Conservation (phyloP, 2,888 invertebrate genomes). For the Alentia gelatinosa region DNA sequence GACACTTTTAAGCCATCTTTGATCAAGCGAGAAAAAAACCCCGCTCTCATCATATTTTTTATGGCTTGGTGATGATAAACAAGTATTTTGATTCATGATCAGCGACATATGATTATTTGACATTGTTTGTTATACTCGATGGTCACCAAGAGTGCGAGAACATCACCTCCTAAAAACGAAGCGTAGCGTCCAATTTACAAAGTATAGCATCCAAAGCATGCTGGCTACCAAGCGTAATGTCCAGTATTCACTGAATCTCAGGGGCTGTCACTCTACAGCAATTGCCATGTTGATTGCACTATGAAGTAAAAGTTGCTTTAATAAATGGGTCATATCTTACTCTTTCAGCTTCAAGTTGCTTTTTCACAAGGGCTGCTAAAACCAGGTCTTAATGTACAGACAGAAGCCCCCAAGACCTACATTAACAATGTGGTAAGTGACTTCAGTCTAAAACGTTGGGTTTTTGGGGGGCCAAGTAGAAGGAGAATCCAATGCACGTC, state of each 20-base stretch:
- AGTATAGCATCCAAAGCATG: not conserved
- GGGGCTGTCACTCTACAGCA: not conserved
- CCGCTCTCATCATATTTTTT: too few species aligned
- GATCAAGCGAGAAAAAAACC: too few species aligned
- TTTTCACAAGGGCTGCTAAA: slow-evolving; percentile 92
- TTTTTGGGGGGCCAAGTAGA: not conserved
- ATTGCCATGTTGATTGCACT: not conserved
- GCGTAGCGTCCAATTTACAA: not conserved
- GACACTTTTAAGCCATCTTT: too few species aligned
- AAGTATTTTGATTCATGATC: too few species aligned
- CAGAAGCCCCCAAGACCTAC: slow-evolving; percentile 83
- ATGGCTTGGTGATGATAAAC: too few species aligned
- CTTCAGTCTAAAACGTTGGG: not conserved
- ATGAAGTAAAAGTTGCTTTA: too few species aligned
- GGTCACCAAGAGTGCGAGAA: too few species aligned
- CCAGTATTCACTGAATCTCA: too few species aligned
- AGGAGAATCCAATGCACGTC: not conserved
- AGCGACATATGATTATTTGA: too few species aligned
- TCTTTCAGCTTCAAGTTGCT: slow-evolving; percentile 90
- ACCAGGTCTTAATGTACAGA: slow-evolving; percentile 88
- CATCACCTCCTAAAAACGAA: not conserved
- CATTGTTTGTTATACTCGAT: too few species aligned
- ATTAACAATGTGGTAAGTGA: slow-evolving; percentile 88
- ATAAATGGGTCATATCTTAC: too few species aligned
- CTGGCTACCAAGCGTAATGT: not conserved